These are phyloP conservation scores for Petrolisthes manimaculis DNA, from an alignment of 2,888 invertebrate species.

Conservation along the genomic window DNA sequence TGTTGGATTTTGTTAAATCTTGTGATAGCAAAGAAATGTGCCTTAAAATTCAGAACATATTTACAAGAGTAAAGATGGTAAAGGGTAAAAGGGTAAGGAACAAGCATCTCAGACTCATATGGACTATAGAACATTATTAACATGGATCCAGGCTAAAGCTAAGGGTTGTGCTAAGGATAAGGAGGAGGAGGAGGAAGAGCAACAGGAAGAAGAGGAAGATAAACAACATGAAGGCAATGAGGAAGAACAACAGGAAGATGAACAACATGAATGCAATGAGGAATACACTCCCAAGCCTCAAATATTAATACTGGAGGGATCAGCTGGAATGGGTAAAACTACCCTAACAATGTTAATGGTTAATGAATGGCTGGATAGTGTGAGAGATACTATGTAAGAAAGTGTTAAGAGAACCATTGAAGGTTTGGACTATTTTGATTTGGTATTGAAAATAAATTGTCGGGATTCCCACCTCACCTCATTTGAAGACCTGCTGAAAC, in stretches of 20 bases:
- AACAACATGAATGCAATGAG: no score
- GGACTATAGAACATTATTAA: not conserved
- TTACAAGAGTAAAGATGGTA: not conserved
- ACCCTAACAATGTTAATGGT: not conserved
- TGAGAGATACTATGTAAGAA: no score
- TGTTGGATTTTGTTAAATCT: not conserved
- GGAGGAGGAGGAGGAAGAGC: no score
- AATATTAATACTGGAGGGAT: not conserved
- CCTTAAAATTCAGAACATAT: not conserved
- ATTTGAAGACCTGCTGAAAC: not conserved
- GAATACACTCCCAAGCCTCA: not conserved
- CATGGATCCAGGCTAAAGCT: no score
- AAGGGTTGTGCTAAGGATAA: no score
- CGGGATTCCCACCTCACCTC: not conserved
- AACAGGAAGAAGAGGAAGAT: no score
- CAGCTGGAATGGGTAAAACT: conserved; percentile 3
- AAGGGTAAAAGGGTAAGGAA: not conserved
- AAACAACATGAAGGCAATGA: no score
- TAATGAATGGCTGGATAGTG: not conserved
- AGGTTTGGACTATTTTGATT: not conserved
- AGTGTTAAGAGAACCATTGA: not conserved
- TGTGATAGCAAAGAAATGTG: not conserved
- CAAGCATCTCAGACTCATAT: not conserved
- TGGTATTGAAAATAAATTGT: not conserved
- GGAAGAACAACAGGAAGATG: no score